phyloP scores from a whole-genome alignment of 2,888 invertebrate species.

The Ectropis crepuscularia region DNA sequence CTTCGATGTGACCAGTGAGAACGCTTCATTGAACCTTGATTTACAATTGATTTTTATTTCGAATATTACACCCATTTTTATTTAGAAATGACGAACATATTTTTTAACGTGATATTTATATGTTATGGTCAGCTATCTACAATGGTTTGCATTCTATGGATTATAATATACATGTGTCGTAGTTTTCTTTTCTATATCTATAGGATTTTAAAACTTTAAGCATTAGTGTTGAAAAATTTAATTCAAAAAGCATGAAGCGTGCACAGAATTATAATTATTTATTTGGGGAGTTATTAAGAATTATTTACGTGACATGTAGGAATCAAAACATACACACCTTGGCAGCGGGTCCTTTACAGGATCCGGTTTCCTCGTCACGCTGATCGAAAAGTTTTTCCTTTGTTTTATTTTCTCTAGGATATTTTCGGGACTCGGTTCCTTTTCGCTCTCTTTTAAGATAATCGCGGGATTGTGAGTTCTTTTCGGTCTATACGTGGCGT shows the following conservation, averaged over 20 bases:
- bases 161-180: conserved; percentile 51
- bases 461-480: conserved; percentile 80
- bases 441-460: conserved; percentile 79
- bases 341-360: conserved; percentile 70
- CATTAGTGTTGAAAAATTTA: conserved; percentile 80
- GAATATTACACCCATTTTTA: conserved; percentile 6
- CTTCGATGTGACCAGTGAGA: conserved; percentile 28
- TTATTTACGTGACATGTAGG: conserved; percentile 77
- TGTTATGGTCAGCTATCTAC: conserved; percentile 46
- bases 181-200: conserved; percentile 56
- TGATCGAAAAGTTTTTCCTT: conserved; percentile 78
- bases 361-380: conserved; percentile 78
- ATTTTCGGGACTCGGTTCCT: conserved; percentile 80
- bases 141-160: conserved; percentile 38
- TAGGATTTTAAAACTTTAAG: conserved; percentile 64
- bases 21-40: conserved; percentile 26
- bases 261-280: conserved; percentile 75
- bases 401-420: conserved; percentile 81
- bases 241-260: conserved; percentile 81
- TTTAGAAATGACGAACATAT: conserved; percentile 14
- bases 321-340: conserved; percentile 79
- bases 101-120: conserved; percentile 25
- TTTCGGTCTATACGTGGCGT: conserved; percentile 80
- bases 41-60: conserved; percentile 22
- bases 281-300: conserved; percentile 76